A percentile compares a stretch with the other conserved stretches of the same genome.
Conservation (phyloP, 2,113 vertebrate species). For the Coturnix japonica region DNA sequence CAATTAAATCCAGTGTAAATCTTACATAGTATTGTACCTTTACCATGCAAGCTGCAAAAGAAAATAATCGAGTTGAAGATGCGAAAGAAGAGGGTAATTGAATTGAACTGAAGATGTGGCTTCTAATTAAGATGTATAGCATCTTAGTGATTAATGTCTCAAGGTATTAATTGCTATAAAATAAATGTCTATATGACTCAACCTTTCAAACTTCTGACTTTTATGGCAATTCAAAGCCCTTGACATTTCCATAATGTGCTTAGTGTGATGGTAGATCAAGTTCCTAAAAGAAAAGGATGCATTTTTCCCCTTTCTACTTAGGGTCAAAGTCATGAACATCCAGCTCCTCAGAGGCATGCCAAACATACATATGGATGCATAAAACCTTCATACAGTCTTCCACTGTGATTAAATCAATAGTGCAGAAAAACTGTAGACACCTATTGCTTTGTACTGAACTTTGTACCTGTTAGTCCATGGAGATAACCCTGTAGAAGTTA, state of each 20-base stretch:
- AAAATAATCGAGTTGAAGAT: conserved; percentile 5
- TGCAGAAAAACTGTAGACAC: background rate
- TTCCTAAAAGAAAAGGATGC: background rate
- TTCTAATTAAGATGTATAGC: conserved; percentile 47
- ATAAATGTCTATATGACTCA: conserved; percentile 38
- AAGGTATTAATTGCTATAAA: conserved; percentile 62
- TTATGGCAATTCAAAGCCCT: conserved; percentile 46
- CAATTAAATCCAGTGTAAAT: background rate
- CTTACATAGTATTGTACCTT: background rate
- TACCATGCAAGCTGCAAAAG: background rate
- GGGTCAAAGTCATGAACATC: conserved; percentile 41
- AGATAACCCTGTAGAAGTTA: background rate
- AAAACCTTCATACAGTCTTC: background rate
- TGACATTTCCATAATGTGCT: conserved; percentile 43
- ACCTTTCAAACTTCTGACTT: conserved; percentile 54
- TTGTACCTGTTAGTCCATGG: background rate
- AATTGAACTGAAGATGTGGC: background rate
- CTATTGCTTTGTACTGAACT: background rate
- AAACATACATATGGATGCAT: background rate
- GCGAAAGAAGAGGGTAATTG: conserved; percentile 19
- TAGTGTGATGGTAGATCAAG: background rate
- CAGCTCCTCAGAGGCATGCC: background rate
- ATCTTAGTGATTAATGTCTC: conserved; percentile 44
- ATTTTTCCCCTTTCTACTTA: conserved; percentile 6
- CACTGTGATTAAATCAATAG: background rate